A percentile compares a stretch with the other conserved stretches of the same genome.
phyloP scores from a whole-genome alignment of 2,113 vertebrate species.

The Anas platyrhynchos region DNA sequence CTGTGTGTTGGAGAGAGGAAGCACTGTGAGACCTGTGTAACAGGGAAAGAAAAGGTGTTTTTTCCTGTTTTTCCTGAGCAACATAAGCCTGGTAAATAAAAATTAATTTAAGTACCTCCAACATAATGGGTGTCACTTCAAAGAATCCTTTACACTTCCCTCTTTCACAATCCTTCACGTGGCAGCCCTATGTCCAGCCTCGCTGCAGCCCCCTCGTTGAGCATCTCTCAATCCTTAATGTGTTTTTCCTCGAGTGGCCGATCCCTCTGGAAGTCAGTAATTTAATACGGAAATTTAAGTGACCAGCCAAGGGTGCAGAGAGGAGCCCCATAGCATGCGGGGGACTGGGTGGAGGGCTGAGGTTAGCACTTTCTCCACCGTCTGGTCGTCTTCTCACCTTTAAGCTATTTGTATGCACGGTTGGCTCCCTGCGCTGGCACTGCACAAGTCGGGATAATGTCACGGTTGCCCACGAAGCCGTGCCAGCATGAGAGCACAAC shows the following conservation, averaged over 20 bases:
- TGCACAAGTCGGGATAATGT: conserved; percentile 23
- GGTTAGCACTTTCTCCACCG: not conserved
- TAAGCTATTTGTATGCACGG: conserved; percentile 43
- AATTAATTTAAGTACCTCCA: not conserved
- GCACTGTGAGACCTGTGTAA: not conserved
- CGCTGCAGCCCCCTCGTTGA: fast-evolving
- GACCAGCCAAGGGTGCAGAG: not conserved
- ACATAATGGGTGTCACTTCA: not conserved
- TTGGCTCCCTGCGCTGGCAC: conserved; percentile 22
- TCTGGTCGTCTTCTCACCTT: conserved; percentile 49
- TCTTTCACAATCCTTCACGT: not conserved
- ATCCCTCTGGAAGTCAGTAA: not conserved
- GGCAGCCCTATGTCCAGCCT: not conserved
- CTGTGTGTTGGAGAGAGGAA: not conserved
- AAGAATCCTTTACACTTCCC: not conserved
- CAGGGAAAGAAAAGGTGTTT: not conserved
- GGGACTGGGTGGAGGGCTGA: not conserved
- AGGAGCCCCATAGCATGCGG: not conserved
- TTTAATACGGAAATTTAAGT: not conserved
- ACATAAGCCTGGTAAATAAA: not conserved
- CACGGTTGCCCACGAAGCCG: not conserved
- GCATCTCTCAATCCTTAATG: not conserved
- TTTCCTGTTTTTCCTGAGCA: not conserved
- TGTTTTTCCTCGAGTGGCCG: not conserved
- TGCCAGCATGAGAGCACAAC: conserved; percentile 60